Evolutionary conservation across 2,113 vertebrate genomes (phyloP).

Genomic region (Oreochromis tanganicae): DNA sequence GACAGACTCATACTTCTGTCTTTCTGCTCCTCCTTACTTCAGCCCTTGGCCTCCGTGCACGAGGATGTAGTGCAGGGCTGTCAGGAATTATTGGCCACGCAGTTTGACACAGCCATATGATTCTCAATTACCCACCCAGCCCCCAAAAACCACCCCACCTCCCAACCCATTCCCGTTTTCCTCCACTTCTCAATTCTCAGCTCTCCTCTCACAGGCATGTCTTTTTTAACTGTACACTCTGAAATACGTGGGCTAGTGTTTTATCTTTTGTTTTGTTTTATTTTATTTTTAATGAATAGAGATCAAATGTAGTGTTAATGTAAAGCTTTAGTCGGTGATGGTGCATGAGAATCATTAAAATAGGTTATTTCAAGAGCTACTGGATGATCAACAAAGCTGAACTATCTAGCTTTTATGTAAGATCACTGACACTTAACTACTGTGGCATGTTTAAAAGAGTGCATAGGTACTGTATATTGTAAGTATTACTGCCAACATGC

Average conservation of each 20-base stretch:
- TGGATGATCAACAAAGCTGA: neutral
- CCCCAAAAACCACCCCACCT: neutral
- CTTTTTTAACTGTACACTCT: neutral
- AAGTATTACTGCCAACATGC: neutral
- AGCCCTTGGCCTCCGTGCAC: conserved; percentile 35
- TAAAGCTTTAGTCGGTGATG: neutral
- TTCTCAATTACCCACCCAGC: conserved; percentile 12
- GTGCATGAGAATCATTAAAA: neutral
- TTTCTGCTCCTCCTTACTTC: conserved; percentile 43
- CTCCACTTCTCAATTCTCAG: neutral
- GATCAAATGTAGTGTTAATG: neutral
- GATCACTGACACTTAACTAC: neutral
- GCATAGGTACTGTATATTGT: neutral
- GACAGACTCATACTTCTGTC: conserved; percentile 49
- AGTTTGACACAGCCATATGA: conserved; percentile 40
- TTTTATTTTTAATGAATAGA: neutral
- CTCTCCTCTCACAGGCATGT: neutral
- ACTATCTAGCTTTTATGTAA: neutral
- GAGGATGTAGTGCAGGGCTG: conserved; percentile 33
- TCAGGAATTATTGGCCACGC: conserved; percentile 37
- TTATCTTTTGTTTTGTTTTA: neutral
- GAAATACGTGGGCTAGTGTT: neutral
- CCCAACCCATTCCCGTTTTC: neutral
- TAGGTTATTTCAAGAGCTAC: neutral
- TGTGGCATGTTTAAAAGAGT: neutral